These are phyloP conservation scores for Marmota flaviventris DNA, from an alignment of 2,113 vertebrate genomes.

Conservation along the genomic window DNA sequence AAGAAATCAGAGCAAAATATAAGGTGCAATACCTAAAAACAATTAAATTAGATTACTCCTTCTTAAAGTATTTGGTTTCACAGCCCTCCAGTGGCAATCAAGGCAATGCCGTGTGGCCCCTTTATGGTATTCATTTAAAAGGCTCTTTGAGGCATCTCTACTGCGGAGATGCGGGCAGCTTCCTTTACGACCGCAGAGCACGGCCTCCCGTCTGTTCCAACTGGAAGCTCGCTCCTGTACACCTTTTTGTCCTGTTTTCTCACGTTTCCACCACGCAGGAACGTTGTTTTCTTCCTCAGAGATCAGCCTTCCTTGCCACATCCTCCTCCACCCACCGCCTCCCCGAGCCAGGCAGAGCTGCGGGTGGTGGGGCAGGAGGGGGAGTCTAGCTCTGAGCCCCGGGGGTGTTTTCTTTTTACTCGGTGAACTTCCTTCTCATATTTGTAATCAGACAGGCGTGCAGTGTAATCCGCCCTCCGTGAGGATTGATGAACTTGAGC, in stretches of 20 bases:
- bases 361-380: accelerated
- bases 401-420: not conserved
- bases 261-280: not conserved
- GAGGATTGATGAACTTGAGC: not conserved
- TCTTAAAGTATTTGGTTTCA: not conserved
- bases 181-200: not conserved
- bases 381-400: not conserved
- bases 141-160: accelerated
- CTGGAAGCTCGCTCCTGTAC: not conserved
- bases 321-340: not conserved
- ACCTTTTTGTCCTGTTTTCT: not conserved
- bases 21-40: not conserved
- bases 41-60: not conserved
- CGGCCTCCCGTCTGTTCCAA: not conserved
- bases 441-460: not conserved
- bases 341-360: accelerated
- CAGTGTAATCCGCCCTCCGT: not conserved
- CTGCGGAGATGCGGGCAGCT: not conserved
- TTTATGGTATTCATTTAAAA: too few relatives aligned
- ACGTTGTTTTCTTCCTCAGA: not conserved
- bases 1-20: not conserved
- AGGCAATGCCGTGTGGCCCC: not conserved
- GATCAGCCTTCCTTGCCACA: not conserved
- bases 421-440: not conserved
- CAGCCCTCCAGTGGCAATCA: not conserved